Conservation (phyloP, 2,888 invertebrate species). For the Apodemia duryi region DNA sequence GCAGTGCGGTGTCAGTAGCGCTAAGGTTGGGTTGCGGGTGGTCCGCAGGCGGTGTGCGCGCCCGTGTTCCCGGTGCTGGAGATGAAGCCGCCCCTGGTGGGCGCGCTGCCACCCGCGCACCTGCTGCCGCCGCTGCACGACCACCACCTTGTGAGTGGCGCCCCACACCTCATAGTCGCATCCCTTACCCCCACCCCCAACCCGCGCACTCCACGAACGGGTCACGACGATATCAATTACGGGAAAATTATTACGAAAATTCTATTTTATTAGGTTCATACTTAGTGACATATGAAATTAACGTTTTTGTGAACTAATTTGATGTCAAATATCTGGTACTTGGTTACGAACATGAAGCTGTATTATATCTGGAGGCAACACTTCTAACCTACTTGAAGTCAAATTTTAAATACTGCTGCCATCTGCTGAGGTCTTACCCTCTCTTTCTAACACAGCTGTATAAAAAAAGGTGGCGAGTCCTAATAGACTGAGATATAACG, state of each 20-base stretch:
- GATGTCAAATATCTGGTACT: no score
- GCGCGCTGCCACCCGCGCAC: constrained; percentile 74
- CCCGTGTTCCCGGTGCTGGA: constrained; percentile 79
- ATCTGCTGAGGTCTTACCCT: no score
- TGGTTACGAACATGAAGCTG: no score
- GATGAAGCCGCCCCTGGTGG: constrained; percentile 73
- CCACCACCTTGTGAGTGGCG: constrained; percentile 79
- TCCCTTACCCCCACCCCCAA: constrained; percentile 12
- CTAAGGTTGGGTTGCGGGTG: constrained; percentile 22
- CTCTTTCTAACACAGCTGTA: no score
- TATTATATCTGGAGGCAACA: no score
- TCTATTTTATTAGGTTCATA: not conserved
- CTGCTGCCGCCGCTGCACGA: constrained; percentile 82
- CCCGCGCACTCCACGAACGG: constrained; percentile 9
- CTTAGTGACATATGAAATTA: no score
- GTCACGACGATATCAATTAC: constrained; percentile 6
- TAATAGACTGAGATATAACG: no score
- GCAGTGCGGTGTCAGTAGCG: not conserved
- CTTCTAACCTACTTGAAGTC: no score
- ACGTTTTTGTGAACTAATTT: no score
- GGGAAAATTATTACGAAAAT: not conserved
- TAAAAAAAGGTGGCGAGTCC: no score
- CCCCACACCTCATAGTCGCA: constrained; percentile 47
- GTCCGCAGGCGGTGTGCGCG: constrained; percentile 67
- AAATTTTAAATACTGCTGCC: no score